Percentiles rank a stretch among this genome's conserved stretches.
Conservation (phyloP, 2,888 invertebrate species). For the Pyrrhia umbra region DNA sequence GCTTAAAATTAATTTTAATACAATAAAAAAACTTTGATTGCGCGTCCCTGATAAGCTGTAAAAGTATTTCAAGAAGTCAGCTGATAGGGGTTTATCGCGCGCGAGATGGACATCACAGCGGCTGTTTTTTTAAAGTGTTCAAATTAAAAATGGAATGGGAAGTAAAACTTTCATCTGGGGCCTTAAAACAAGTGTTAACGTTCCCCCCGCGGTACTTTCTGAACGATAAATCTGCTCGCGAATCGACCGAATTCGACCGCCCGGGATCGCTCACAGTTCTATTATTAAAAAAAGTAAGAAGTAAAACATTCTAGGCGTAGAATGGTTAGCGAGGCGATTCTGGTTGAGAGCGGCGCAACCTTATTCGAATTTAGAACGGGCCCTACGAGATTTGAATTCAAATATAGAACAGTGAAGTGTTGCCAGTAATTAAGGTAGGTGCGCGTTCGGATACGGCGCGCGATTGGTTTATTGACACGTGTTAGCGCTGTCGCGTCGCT, state of each 20-base stretch:
- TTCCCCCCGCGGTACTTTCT: conserved; percentile 78
- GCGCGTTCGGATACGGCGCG: conserved; percentile 65
- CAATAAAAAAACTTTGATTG: conserved; percentile 70
- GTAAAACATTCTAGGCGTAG: conserved; percentile 77
- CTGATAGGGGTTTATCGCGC: conserved; percentile 64
- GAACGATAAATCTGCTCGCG: conserved; percentile 86
- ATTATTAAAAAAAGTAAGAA: conserved; percentile 79
- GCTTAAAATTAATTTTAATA: conserved; percentile 83
- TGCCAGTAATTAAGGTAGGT: conserved; percentile 77
- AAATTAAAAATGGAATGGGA: conserved; percentile 84
- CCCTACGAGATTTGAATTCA: conserved; percentile 76
- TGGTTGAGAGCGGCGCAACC: conserved; percentile 64
- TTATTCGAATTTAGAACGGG: conserved; percentile 76
- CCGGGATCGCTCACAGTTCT: conserved; percentile 81
- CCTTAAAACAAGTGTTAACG: conserved; percentile 85
- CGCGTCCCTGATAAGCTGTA: conserved; percentile 55
- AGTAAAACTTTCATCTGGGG: conserved; percentile 85
- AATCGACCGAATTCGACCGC: conserved; percentile 81
- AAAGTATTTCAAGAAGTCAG: conserved; percentile 65
- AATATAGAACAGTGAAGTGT: conserved; percentile 78
- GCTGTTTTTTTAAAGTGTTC: conserved; percentile 77
- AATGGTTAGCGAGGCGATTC: conserved; percentile 71
- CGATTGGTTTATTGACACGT: conserved; percentile 86
- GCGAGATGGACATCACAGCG: conserved; percentile 59
- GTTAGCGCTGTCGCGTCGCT: conserved; percentile 70